Conservation (phyloP, 2,888 invertebrate species). For the Noctua janthina region DNA sequence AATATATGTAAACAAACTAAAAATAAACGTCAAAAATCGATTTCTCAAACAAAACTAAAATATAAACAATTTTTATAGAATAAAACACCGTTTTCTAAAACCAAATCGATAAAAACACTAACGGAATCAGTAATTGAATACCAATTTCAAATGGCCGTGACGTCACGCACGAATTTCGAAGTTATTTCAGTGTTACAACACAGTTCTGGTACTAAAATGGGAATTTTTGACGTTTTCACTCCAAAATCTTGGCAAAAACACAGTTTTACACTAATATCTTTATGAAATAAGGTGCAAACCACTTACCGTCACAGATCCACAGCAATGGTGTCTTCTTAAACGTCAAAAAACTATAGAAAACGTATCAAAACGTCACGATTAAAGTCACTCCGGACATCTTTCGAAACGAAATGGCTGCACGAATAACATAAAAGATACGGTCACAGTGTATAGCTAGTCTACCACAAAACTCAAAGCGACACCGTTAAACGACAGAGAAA, state of each 20-base stretch:
- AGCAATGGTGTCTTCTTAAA: constrained; percentile 77
- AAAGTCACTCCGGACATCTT: constrained; percentile 85
- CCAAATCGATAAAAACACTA: constrained; percentile 53
- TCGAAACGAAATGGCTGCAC: constrained; percentile 86
- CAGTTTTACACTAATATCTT: constrained; percentile 42
- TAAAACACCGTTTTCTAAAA: constrained; percentile 14
- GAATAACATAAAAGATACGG: constrained; percentile 85
- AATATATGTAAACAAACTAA: constrained; percentile 39
- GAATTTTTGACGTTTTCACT: constrained; percentile 54
- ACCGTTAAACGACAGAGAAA: constrained; percentile 69
- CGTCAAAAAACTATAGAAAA: constrained; percentile 83
- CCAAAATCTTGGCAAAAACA: constrained; percentile 45
- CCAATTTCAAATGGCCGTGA: constrained; percentile 67
- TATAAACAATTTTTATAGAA: constrained; percentile 15
- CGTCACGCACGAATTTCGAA: constrained; percentile 73
- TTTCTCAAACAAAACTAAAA: constrained; percentile 8
- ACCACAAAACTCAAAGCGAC: constrained; percentile 76
- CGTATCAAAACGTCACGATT: constrained; percentile 84
- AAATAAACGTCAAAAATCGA: constrained; percentile 28
- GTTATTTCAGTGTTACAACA: constrained; percentile 74
- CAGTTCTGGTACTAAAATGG: constrained; percentile 64
- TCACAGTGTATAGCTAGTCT: constrained; percentile 75
- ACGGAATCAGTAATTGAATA: constrained; percentile 58
- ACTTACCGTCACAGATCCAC: constrained; percentile 79
- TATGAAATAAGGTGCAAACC: constrained; percentile 58